Evolutionary conservation across 2,888 invertebrate genomes (phyloP).

Genomic region (Amiota communis): DNA sequence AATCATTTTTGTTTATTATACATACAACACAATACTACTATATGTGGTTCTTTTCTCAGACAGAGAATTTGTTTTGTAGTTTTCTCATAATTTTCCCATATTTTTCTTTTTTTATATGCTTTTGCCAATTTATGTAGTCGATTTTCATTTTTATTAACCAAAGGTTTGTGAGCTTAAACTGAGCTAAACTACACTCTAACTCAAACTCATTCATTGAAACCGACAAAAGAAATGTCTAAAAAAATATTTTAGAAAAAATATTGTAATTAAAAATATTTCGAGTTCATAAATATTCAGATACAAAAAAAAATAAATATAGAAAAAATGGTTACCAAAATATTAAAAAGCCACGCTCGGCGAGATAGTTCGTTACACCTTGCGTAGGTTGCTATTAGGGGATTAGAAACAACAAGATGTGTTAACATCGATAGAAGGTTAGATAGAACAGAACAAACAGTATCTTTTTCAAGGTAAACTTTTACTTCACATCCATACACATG

Average conservation of each 20-base stretch:
- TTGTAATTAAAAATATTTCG: slow-evolving; percentile 13
- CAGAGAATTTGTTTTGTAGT: not conserved
- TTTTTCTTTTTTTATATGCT: not conserved
- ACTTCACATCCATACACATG: too few relatives aligned
- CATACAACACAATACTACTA: too few relatives aligned
- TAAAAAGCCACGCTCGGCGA: too few relatives aligned
- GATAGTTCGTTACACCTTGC: slow-evolving; percentile 11
- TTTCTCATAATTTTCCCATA: not conserved
- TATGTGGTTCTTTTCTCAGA: too few relatives aligned
- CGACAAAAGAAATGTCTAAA: not conserved
- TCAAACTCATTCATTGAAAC: too few relatives aligned
- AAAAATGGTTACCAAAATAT: slow-evolving; percentile 3
- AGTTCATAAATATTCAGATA: slow-evolving; percentile 1
- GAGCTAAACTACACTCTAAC: too few relatives aligned
- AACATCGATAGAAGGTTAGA: too few relatives aligned
- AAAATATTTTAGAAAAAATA: not conserved
- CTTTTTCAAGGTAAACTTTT: too few relatives aligned
- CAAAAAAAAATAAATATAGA: not conserved
- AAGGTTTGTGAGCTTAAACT: too few relatives aligned
- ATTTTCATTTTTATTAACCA: not conserved
- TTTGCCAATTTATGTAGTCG: slow-evolving; percentile 3
- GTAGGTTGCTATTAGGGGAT: slow-evolving; percentile 1
- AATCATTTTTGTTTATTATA: slow-evolving; percentile 61
- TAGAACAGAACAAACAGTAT: too few relatives aligned
- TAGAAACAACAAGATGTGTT: too few relatives aligned